Evolutionary conservation across 2,888 invertebrate species (phyloP), one percentile per base, ranked within the genome.

Genomic region (Temnothorax unifasciatus): DNA sequence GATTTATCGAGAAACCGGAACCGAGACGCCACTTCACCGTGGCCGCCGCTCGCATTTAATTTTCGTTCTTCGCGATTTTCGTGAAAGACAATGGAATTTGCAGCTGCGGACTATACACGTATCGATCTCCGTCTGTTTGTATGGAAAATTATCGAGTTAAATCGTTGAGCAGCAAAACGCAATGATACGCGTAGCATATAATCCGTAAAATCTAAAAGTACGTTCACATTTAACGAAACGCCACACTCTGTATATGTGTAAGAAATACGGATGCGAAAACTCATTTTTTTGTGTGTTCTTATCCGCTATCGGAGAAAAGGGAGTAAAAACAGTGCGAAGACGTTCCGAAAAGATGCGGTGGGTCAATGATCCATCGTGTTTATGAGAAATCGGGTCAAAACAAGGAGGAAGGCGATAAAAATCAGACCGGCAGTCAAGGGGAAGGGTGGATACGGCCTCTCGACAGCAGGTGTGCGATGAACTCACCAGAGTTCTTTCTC

Each of bases 1-100:
- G 93, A 93, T 95, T 94, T 94, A 94, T 93, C 94, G 93, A 94
- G 94, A 94, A 94, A 94, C 94, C 94, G 94, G 94, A 95, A 94
- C 93, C 89, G 90, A 81, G 59, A 81, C 57, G 59, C 68, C 68
- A 25, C 34, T 63, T 61, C 29, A 50, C 59, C 41, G 52, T 18
- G 15, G 18, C 25, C 29, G 25, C 41, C 73, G 75, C 47, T 34
- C 59, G 54, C 29, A 44, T 47, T 74, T 47, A 47, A 47, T 59
- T 41, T 68, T 79, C 57, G 57, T 73, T 21, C 25, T 47, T 34
- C 71, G 71, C 34, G 21, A 38, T 21, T n/a, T 47, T 34, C 71
- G 71, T 21, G 21, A 38, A 47, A 73, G 21, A 59, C 29, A 79
- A 68, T n/a, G n/a, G n/a, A n/a, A n/a, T 66, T 76, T 50, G 44